A percentile compares a stretch with the other conserved stretches of the same genome.
phyloP scores from a whole-genome alignment of 1,140 invertebrate species.

The Archivesica marissinica region DNA sequence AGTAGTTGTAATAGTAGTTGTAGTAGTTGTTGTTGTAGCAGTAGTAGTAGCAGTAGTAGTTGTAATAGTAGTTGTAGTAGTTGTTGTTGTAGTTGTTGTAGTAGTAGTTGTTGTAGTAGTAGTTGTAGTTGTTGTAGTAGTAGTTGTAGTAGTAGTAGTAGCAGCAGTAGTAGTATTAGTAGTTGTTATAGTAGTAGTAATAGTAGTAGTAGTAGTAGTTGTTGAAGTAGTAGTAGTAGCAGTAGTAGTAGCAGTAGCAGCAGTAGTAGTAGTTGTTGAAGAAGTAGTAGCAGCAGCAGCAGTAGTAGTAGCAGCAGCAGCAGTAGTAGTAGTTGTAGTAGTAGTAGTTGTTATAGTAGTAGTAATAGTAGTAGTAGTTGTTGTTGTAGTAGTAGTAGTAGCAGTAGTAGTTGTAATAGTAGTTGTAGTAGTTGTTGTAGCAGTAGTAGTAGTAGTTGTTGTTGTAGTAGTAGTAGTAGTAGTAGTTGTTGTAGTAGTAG shows the following conservation, averaged over 20 bases:
- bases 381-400: conserved; percentile 10
- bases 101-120: background rate
- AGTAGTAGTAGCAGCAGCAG: background rate
- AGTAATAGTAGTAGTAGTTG: conserved; percentile 51
- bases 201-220: background rate
- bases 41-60: background rate
- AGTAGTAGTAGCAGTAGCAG: conserved; percentile 12
- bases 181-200: background rate
- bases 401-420: conserved; percentile 31
- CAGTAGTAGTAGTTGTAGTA: background rate
- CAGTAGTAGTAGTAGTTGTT: conserved; percentile 4
- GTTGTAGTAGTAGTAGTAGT: conserved; percentile 8
- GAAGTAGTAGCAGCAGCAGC: conserved; percentile 6
- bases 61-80: conserved; percentile 7
- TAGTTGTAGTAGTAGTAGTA: background rate
- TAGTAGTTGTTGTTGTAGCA: background rate
- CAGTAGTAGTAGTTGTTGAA: conserved; percentile 38
- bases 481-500: conserved; percentile 5
- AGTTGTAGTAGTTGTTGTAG: conserved; percentile 27
- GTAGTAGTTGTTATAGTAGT: conserved; percentile 52
- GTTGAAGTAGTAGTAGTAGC: background rate
- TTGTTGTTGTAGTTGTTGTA: background rate
- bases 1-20: background rate
- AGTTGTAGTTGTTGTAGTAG: background rate
- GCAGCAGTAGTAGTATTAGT: background rate